These are phyloP conservation scores for Netelia melanura DNA, from an alignment of 2,888 invertebrate genomes.

Conservation along the genomic window DNA sequence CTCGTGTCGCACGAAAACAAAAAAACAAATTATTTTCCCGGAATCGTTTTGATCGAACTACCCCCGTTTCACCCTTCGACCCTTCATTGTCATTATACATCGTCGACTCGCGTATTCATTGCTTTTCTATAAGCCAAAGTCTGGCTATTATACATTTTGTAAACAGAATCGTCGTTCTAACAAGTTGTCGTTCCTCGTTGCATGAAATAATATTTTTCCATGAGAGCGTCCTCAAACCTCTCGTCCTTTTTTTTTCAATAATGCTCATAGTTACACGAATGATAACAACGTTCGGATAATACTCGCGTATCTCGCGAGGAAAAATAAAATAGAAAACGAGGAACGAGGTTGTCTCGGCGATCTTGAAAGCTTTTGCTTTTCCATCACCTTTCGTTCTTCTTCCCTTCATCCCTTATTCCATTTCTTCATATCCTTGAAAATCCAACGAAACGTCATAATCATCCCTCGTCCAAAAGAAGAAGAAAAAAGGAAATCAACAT, in stretches of 20 bases:
- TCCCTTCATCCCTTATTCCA: neutral
- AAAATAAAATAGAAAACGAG: neutral
- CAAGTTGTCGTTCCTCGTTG: neutral
- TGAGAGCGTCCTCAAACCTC: neutral
- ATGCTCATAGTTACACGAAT: constrained; percentile 1
- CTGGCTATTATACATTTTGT: neutral
- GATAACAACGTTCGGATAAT: neutral
- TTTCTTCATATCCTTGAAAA: constrained; percentile 46
- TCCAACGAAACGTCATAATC: constrained; percentile 56
- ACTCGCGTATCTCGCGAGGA: neutral
- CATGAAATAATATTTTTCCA: neutral
- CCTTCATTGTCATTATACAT: constrained; percentile 23
- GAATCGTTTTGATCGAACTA: constrained; percentile 38
- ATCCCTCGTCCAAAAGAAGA: neutral
- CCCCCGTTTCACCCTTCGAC: neutral
- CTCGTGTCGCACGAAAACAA: neutral
- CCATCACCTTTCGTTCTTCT: constrained; percentile 9
- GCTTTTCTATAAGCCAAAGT: neutral
- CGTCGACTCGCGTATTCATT: neutral
- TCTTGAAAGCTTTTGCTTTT: constrained; percentile 25
- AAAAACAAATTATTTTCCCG: constrained; percentile 16
- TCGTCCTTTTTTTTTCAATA: neutral
- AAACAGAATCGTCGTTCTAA: neutral
- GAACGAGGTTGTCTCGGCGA: neutral
- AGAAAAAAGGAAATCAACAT: constrained; percentile 31